These are phyloP conservation scores for Dendrocincla tyrannina DNA, from an alignment of 2,797 vertebrate species.

Conservation along the genomic window DNA sequence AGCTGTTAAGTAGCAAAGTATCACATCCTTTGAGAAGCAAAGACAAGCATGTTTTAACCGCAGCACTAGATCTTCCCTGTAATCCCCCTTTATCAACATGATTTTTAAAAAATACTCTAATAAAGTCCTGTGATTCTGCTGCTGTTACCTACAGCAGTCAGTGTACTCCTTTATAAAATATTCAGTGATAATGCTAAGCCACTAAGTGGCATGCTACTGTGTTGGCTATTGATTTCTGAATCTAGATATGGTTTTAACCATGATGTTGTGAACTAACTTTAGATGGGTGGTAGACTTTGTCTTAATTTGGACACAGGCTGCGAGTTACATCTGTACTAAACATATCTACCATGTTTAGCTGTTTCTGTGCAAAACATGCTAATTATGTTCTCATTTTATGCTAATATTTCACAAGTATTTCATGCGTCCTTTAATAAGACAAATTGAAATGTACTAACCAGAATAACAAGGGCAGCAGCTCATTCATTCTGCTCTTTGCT, in stretches of 20 bases:
- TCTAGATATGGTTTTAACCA: constrained; percentile 17
- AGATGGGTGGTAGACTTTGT: constrained; percentile 45
- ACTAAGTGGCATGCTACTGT: background rate
- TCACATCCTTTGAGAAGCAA: constrained; percentile 30
- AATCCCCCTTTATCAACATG: background rate
- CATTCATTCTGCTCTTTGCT: constrained; percentile 76
- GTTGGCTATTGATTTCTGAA: background rate
- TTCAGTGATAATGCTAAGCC: background rate
- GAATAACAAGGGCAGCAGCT: constrained; percentile 70
- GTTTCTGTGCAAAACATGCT: constrained; percentile 63
- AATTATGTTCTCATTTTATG: constrained; percentile 70
- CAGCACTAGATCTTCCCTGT: constrained; percentile 18
- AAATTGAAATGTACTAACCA: constrained; percentile 73
- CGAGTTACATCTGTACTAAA: constrained; percentile 48
- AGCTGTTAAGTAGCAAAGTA: constrained; percentile 23
- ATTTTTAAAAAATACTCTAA: background rate
- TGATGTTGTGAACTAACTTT: constrained; percentile 65
- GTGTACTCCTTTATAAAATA: background rate
- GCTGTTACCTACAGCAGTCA: constrained; percentile 6
- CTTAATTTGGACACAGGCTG: constrained; percentile 54
- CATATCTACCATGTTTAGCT: constrained; percentile 53
- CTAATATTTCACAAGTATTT: constrained; percentile 83
- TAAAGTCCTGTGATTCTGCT: constrained; percentile 18
- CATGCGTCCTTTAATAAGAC: constrained; percentile 80
- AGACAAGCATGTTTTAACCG: background rate